Percentiles rank a stretch among this genome's conserved stretches.
These are phyloP conservation scores for Uloborus plumipes DNA, from an alignment of 2,888 invertebrate species.

Conservation along the genomic window DNA sequence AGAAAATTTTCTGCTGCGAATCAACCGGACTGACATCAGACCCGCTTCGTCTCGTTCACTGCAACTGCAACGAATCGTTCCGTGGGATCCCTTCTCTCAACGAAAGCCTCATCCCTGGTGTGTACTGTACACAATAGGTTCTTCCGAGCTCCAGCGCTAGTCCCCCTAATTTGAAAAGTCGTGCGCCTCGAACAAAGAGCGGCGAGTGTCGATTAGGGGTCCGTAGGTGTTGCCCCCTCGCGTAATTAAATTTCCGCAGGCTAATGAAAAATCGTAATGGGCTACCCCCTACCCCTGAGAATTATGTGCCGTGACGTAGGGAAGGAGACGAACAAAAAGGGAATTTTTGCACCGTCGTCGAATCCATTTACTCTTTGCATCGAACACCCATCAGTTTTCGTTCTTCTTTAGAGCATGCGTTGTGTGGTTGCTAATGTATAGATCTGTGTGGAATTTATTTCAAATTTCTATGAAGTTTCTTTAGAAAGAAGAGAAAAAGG, in stretches of 20 bases:
- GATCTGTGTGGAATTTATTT: too few species aligned
- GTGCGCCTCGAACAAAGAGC: slow-evolving; percentile 28
- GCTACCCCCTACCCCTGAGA: slow-evolving; percentile 12
- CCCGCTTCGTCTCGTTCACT: background rate
- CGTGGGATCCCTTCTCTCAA: too few species aligned
- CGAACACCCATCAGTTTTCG: too few species aligned
- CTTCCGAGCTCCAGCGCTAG: slow-evolving; percentile 10
- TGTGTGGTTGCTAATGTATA: too few species aligned
- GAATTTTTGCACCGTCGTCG: too few species aligned
- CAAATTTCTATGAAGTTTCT: too few species aligned
- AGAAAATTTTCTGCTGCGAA: slow-evolving; percentile 12
- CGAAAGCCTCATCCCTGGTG: too few species aligned
- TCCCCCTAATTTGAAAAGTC: slow-evolving; percentile 49
- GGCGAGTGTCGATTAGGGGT: slow-evolving; percentile 41
- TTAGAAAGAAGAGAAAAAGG: too few species aligned
- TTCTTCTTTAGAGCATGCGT: too few species aligned
- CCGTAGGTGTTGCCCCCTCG: slow-evolving; percentile 27
- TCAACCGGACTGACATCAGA: background rate
- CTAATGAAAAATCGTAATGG: slow-evolving; percentile 61
- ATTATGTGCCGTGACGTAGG: too few species aligned
- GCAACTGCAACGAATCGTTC: slow-evolving; percentile 12
- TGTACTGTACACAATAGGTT: background rate
- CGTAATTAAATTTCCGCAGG: slow-evolving; percentile 62
- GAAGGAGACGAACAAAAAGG: too few species aligned
- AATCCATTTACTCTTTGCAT: too few species aligned